These are phyloP conservation scores for Pelusios castaneus DNA, from an alignment of 2,113 vertebrate species.

Conservation along the genomic window DNA sequence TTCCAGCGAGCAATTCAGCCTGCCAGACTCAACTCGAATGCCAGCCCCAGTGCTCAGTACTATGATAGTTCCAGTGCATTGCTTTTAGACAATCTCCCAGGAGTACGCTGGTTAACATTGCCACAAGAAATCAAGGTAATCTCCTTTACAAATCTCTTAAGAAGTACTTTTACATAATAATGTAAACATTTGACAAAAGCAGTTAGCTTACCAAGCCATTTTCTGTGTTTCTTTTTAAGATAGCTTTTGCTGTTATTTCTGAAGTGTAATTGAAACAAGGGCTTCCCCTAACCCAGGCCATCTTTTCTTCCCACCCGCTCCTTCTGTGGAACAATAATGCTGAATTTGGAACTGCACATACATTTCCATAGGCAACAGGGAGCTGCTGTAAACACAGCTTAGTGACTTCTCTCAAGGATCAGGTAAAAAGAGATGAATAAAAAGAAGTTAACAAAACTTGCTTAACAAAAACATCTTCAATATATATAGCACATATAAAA, in stretches of 20 bases:
- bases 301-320: background rate
- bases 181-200: background rate
- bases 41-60: slow-evolving; percentile 49
- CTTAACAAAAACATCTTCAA: background rate
- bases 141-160: background rate
- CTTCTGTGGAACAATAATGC: background rate
- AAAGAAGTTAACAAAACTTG: background rate
- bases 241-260: background rate
- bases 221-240: background rate
- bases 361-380: background rate
- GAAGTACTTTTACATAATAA: background rate
- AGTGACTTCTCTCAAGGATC: background rate
- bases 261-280: accelerated
- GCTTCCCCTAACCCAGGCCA: background rate
- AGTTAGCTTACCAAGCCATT: background rate
- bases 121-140: slow-evolving; percentile 89
- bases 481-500: background rate
- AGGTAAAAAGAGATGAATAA: background rate
- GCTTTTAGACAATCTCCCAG: slow-evolving; percentile 87
- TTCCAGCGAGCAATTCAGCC: slow-evolving; percentile 93
- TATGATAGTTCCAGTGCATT: slow-evolving; percentile 74
- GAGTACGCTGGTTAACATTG: slow-evolving; percentile 87
- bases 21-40: slow-evolving; percentile 39
- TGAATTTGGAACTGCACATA: background rate
- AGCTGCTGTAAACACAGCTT: background rate